Evolutionary conservation across 2,113 vertebrate genomes (phyloP).

Genomic region (Microcebus murinus): DNA sequence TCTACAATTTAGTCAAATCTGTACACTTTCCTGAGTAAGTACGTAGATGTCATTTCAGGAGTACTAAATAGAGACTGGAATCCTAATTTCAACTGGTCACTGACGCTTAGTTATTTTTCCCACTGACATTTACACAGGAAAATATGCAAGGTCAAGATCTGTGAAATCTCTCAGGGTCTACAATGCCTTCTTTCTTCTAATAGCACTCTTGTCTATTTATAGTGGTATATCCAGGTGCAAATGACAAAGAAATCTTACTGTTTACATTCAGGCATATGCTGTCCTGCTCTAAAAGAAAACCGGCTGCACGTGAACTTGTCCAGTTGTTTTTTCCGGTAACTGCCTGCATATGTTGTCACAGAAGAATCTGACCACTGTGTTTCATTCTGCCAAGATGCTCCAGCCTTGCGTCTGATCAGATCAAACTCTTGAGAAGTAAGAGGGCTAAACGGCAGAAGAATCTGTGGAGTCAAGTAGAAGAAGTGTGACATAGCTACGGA

Average conservation of each 20-base stretch:
- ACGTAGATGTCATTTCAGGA: not conserved
- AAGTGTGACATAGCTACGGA: slow-evolving; percentile 34
- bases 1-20: not conserved
- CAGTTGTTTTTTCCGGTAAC: slow-evolving; percentile 71
- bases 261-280: slow-evolving; percentile 54
- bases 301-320: not conserved
- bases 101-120: slow-evolving; percentile 34
- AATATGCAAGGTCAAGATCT: not conserved
- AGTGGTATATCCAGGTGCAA: not conserved
- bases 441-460: slow-evolving; percentile 79
- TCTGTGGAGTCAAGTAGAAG: slow-evolving; percentile 74
- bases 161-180: not conserved
- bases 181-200: not conserved
- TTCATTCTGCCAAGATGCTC: slow-evolving; percentile 72
- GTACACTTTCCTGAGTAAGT: not conserved
- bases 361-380: not conserved
- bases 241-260: slow-evolving; percentile 74
- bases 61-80: not conserved
- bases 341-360: slow-evolving; percentile 61
- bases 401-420: slow-evolving; percentile 69
- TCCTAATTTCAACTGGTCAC: not conserved
- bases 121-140: slow-evolving; percentile 16
- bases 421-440: slow-evolving; percentile 73
- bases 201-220: not conserved
- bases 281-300: slow-evolving; percentile 38